Evolutionary conservation across 2,113 vertebrate genomes (phyloP).

Genomic region (Xyliphius kryptos): DNA sequence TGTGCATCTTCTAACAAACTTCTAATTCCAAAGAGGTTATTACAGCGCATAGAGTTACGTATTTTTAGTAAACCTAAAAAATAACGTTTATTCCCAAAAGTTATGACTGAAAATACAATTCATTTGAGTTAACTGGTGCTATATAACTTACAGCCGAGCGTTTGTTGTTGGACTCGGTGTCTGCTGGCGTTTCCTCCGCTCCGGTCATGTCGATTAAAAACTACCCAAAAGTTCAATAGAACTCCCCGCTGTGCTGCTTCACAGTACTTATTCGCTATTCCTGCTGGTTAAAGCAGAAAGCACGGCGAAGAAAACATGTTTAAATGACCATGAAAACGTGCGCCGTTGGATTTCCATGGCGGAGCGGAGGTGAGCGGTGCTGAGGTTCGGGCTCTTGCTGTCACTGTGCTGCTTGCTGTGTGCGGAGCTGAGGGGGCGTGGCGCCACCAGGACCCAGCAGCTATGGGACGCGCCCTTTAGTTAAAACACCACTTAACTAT

Average conservation of each 20-base stretch:
- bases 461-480: neutral
- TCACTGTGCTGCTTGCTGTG: constrained; percentile 8
- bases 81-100: too few relatives aligned
- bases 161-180: neutral
- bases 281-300: constrained; percentile 11
- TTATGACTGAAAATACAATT: too few relatives aligned
- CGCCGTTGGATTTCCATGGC: constrained; percentile 29
- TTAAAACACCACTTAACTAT: too few relatives aligned
- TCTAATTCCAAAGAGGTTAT: too few relatives aligned
- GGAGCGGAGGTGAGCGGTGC: constrained; percentile 12
- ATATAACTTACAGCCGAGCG: constrained; percentile 15
- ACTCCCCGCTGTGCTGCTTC: constrained; percentile 1
- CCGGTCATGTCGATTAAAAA: constrained; percentile 16
- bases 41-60: too few relatives aligned
- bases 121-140: too few relatives aligned
- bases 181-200: neutral
- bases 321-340: constrained; percentile 1
- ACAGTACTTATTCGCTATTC: neutral
- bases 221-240: neutral
- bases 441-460: neutral
- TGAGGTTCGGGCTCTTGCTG: constrained; percentile 11
- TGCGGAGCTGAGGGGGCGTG: constrained; percentile 32
- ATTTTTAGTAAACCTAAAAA: too few relatives aligned
- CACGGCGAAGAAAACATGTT: constrained; percentile 2
- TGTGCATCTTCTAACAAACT: too few relatives aligned